A percentile compares a stretch with the other conserved stretches of the same genome.
These are phyloP conservation scores for Pegoplata infirma DNA, from an alignment of 2,888 invertebrate species.

Conservation along the genomic window DNA sequence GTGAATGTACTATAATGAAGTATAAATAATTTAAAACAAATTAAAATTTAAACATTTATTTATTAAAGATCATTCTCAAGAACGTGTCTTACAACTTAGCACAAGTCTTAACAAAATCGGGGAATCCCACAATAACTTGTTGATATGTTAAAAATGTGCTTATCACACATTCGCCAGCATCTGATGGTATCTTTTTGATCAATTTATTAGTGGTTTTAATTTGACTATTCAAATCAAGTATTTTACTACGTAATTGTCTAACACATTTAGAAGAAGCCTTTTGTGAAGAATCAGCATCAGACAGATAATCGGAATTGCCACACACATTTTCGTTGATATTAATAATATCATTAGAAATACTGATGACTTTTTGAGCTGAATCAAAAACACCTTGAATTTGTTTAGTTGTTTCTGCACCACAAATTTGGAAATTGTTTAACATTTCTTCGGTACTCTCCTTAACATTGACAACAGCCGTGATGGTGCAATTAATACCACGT, in stretches of 20 bases:
- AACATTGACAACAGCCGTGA: slow-evolving; percentile 66
- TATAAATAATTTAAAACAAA: too few relatives aligned
- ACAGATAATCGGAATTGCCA: slow-evolving; percentile 17
- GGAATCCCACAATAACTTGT: slow-evolving; percentile 4
- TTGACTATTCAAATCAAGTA: slow-evolving; percentile 7
- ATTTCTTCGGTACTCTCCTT: slow-evolving; percentile 62
- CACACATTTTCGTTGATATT: slow-evolving; percentile 25
- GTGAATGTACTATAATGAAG: too few relatives aligned
- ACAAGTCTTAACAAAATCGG: slow-evolving; percentile 18
- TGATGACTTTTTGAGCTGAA: slow-evolving; percentile 55
- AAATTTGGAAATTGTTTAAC: slow-evolving; percentile 54
- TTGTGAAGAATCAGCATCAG: background rate
- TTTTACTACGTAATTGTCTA: slow-evolving; percentile 9
- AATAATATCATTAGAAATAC: slow-evolving; percentile 32
- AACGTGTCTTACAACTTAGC: slow-evolving; percentile 17
- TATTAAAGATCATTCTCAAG: too few relatives aligned
- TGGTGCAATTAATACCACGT: slow-evolving; percentile 68
- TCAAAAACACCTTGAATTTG: slow-evolving; percentile 66
- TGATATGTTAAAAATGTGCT: background rate
- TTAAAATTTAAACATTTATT: too few relatives aligned
- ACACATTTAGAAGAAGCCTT: slow-evolving; percentile 12
- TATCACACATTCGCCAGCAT: slow-evolving; percentile 18
- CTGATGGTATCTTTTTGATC: background rate
- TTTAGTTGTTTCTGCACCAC: slow-evolving; percentile 63
- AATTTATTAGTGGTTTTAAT: slow-evolving; percentile 10